Conservation (phyloP, 2,888 invertebrate species). For the Melitaea athalia region DNA sequence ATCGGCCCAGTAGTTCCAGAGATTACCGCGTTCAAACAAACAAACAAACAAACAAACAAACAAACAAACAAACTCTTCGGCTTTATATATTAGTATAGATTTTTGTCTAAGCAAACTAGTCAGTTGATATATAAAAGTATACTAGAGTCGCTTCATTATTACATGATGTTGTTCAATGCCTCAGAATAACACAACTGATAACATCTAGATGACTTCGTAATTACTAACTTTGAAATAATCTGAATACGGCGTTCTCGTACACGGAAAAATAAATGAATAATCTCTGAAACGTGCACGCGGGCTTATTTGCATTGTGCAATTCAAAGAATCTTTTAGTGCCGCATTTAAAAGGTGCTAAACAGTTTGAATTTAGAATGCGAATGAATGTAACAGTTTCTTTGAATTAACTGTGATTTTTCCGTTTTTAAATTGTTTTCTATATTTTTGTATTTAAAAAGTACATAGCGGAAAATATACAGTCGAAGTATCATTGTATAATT, state of each 20-base stretch:
- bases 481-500: too few relatives aligned
- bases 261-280: conserved; percentile 34
- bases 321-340: conserved; percentile 31
- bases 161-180: conserved; percentile 25
- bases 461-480: background rate
- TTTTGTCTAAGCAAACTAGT: too few relatives aligned
- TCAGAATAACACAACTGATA: conserved; percentile 31
- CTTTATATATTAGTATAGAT: too few relatives aligned
- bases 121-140: background rate
- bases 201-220: conserved; percentile 45
- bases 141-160: conserved; percentile 18
- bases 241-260: conserved; percentile 16
- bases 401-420: conserved; percentile 7
- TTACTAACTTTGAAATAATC: conserved; percentile 38
- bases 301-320: conserved; percentile 34
- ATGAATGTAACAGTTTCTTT: conserved; percentile 3
- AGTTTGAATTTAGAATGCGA: conserved; percentile 21
- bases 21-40: too few relatives aligned
- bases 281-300: conserved; percentile 26
- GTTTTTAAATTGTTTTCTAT: background rate
- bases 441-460: background rate
- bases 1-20: too few relatives aligned
- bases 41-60: too few relatives aligned
- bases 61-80: too few relatives aligned
- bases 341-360: conserved; percentile 22